Evolutionary conservation across 2,888 invertebrate genomes (phyloP), one percentile per base, ranked within the genome.

Genomic region (Actias luna): DNA sequence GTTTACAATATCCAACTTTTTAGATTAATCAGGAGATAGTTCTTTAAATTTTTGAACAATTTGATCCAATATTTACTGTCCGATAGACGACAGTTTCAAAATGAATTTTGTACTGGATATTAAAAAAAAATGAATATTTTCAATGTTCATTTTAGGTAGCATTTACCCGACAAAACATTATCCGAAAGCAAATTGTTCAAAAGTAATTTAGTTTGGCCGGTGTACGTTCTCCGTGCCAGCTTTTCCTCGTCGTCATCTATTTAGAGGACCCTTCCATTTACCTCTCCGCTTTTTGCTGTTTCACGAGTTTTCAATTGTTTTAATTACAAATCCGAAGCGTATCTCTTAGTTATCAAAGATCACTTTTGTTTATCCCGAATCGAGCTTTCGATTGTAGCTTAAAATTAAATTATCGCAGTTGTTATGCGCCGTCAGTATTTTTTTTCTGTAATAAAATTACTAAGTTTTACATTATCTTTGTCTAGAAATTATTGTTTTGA

Each of bases 131-230:
- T n/a, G 12, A 3, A 14, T 46, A 69, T 68, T 69, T 67, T 63
- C 66, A 74, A 66, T 69, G 68, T 75, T 73, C 67, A 67, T 70
- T 77, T 67, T 60, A 39, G 22, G n/a, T n/a, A 61, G 71, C 66
- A 67, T 75, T 75, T 74, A 76, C 76, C 65, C n/a, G 27, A 33
- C 61, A 63, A 66, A 82, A 80, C 78, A 76, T 82, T 84, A 78
- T 77, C 72, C 71, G 70, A 78, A 77, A 79, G 83, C 82, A 85
- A 86, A 86, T 87, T 86, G 83, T 78, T 74, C 79, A 55, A 76
- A 80, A 81, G 83, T 85, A 85, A 84, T 86, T 82, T 78, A 80
- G 80, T 87, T 83, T 80, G 70, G 74, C 65, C 75, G 73, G 67
- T 64, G 68, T 70, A 74, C 74, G 75, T 74, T 81, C 83, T 84